Evolutionary conservation across 2,797 vertebrate genomes (phyloP), one percentile per base, ranked within the genome.

Genomic region (Sciurus vulgaris): DNA sequence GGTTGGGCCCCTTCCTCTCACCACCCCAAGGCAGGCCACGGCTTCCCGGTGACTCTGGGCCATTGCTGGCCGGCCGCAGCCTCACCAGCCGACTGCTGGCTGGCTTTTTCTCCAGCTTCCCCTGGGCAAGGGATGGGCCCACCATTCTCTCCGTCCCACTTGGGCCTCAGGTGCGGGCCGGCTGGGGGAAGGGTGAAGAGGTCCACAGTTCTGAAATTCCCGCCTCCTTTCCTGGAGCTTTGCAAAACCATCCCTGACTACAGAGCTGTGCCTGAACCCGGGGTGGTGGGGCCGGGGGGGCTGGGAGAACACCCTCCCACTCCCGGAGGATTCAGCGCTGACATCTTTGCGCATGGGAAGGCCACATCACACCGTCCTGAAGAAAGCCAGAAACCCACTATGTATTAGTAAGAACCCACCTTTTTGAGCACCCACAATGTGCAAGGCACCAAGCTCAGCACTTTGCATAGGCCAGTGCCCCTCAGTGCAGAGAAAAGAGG

Each of bases 231-330:
- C 81, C 72, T 20, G 70, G 35, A 65, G 38, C 49, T 47, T 47
- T 6, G 22, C 22, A 35, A 7, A 59, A 44, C 76, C 2, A 0
- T 24, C 65, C 72, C 69, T 1, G 15, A 73, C n/a, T 11, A 51
- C 0, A 1, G 4, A n/a, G 33, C 63, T 30, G 4, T 1, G 17
- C 1, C 0, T 49, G 54, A 33, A n/a, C 38, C 44, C 13, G 12
- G 28, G 44, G 35, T 35, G 24, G 41, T 28, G 28, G 54, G 51
- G 69, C 44, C 8, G 44, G 44, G 44, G 35, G 49, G 18, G 41
- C 28, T 28, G 54, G 51, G 69, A 78, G 92, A 70, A 49, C 18
- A 5, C 33, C n/a, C 65, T 65, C n/a, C 26, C 73, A 38, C 4
- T 12, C 2, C 0, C 24, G 59, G 26, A 74, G 86, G 70, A 93